phyloP scores from a whole-genome alignment of 2,888 invertebrate genomes.

The Philhelius pedissequus region DNA sequence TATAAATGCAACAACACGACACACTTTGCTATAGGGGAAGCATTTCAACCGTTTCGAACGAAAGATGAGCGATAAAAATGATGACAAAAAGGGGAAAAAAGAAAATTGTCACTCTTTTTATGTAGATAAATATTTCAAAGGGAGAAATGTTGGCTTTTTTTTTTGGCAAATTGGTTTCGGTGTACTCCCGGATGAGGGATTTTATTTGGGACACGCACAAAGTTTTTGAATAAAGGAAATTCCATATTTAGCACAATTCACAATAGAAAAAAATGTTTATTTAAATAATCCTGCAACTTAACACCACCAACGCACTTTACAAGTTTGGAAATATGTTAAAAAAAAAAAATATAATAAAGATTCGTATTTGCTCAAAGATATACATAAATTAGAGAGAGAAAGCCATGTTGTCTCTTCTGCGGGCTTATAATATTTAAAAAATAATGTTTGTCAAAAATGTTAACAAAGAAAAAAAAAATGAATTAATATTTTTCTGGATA shows the following conservation, averaged over 20 bases:
- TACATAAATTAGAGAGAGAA: slow-evolving; percentile 18
- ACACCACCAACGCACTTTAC: slow-evolving; percentile 37
- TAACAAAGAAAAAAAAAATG: not conserved
- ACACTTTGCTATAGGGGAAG: slow-evolving; percentile 35
- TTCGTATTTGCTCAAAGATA: not conserved
- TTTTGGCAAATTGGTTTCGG: slow-evolving; percentile 18
- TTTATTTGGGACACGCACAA: slow-evolving; percentile 74
- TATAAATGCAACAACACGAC: slow-evolving; percentile 26
- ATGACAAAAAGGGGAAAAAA: slow-evolving; percentile 25
- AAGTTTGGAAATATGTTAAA: not conserved
- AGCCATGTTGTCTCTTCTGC: not conserved
- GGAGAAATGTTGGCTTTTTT: slow-evolving; percentile 42
- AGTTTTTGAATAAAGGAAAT: slow-evolving; percentile 39
- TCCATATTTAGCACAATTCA: slow-evolving; percentile 56
- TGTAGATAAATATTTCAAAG: slow-evolving; percentile 44
- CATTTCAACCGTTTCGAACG: slow-evolving; percentile 53
- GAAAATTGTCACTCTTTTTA: slow-evolving; percentile 22
- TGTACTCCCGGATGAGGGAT: slow-evolving; percentile 57
- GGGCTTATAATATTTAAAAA: not conserved
- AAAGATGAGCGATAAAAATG: slow-evolving; percentile 22
- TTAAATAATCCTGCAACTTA: slow-evolving; percentile 34
- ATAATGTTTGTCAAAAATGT: not conserved
- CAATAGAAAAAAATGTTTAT: slow-evolving; percentile 6
- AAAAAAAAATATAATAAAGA: not conserved
- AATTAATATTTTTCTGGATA: not conserved